Percentiles rank a stretch among this genome's conserved stretches.
Conservation (phyloP, 2,888 invertebrate genomes). For the Cerastoderma edule region DNA sequence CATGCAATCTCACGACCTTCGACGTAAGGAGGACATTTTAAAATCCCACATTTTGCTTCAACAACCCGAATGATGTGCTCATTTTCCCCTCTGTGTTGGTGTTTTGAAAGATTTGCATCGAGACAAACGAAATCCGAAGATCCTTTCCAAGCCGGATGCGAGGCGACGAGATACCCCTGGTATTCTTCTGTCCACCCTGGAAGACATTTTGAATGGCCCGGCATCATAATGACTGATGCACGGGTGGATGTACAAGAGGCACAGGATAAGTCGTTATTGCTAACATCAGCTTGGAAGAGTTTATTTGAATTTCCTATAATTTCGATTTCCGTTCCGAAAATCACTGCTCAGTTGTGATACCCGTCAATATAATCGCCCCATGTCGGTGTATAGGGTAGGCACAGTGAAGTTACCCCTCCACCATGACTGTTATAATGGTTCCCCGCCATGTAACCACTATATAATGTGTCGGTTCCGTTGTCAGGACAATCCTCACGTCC, state of each 20-base stretch:
- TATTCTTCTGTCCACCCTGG: slow-evolving; percentile 41
- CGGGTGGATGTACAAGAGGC: slow-evolving; percentile 26
- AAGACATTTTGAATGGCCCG: slow-evolving; percentile 32
- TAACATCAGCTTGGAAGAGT: slow-evolving; percentile 14
- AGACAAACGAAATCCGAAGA: slow-evolving; percentile 34
- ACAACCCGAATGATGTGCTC: slow-evolving; percentile 24
- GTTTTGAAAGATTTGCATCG: slow-evolving; percentile 16
- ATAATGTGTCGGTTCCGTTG: slow-evolving; percentile 2
- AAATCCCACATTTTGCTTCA: slow-evolving; percentile 30
- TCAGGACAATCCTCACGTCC: slow-evolving; percentile 15
- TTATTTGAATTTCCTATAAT: not conserved
- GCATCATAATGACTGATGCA: slow-evolving; percentile 30
- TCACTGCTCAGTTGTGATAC: slow-evolving; percentile 1
- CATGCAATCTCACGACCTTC: slow-evolving; percentile 39
- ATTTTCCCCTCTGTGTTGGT: slow-evolving; percentile 18
- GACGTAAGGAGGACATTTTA: slow-evolving; percentile 23
- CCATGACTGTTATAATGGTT: slow-evolving; percentile 17
- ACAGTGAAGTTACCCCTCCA: slow-evolving; percentile 24
- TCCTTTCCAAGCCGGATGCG: slow-evolving; percentile 17
- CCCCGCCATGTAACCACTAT: slow-evolving; percentile 14
- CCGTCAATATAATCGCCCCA: slow-evolving; percentile 31
- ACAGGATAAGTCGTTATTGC: slow-evolving; percentile 36
- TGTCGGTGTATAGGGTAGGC: slow-evolving; percentile 31
- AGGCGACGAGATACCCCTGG: slow-evolving; percentile 12
- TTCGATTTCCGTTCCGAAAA: slow-evolving; percentile 39